Conservation (phyloP, 2,113 vertebrate species). For the Galbula dea region DNA sequence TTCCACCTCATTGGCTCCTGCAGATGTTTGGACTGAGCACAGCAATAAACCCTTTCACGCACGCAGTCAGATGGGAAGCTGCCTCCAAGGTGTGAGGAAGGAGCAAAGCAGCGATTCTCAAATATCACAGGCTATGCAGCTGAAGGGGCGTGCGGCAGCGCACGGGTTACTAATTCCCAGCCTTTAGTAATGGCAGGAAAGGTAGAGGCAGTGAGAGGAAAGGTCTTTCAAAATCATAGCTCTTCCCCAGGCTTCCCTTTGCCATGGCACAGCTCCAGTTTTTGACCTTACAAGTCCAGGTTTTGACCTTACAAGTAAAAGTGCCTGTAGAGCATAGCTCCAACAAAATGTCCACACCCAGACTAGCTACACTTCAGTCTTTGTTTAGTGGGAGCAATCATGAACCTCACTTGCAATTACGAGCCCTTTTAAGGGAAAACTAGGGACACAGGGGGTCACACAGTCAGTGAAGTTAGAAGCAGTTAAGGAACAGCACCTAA, state of each 20-base stretch:
- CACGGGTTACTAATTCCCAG: neutral
- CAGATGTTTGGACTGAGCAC: neutral
- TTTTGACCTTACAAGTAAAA: neutral
- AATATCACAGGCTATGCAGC: neutral
- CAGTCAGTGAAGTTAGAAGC: neutral
- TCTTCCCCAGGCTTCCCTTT: neutral
- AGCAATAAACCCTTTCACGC: neutral
- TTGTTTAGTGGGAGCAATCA: neutral
- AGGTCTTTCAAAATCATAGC: neutral
- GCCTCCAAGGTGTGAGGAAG: rapidly evolving
- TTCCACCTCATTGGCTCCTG: neutral
- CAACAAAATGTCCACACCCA: neutral
- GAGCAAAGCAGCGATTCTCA: rapidly evolving
- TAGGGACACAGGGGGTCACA: neutral
- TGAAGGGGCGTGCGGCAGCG: rapidly evolving
- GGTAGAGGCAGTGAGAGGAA: neutral
- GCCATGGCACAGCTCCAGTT: neutral
- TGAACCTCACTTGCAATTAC: neutral
- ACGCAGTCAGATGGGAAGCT: rapidly evolving
- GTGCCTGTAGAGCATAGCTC: neutral
- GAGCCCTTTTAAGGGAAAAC: neutral
- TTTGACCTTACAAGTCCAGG: neutral
- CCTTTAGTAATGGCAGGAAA: neutral
- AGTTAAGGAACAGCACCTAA: neutral
- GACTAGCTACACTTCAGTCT: neutral